phyloP scores from a whole-genome alignment of 2,113 vertebrate genomes.

The Opisthocomus hoazin region DNA sequence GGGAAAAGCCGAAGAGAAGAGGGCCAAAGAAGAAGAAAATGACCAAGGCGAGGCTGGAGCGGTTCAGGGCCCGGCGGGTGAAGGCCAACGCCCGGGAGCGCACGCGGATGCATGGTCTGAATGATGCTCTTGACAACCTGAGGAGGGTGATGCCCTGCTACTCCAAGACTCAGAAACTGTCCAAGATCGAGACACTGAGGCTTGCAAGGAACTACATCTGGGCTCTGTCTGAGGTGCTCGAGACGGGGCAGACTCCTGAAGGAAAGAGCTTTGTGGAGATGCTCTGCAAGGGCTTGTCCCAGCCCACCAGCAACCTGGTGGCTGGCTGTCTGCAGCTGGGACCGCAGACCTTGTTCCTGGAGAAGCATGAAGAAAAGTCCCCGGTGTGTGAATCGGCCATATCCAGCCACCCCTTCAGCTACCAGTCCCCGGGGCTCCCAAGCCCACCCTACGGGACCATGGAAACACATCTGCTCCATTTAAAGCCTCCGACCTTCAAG shows the following conservation, averaged over 20 bases:
- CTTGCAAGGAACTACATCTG: slow-evolving; percentile 96
- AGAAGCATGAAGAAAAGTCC: slow-evolving; percentile 84
- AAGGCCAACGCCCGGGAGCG: slow-evolving; percentile 95
- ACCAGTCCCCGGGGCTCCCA: slow-evolving; percentile 89
- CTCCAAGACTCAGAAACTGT: slow-evolving; percentile 96
- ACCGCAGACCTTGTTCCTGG: slow-evolving; percentile 72
- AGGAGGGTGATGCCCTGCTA: slow-evolving; percentile 96
- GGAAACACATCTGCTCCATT: slow-evolving; percentile 87
- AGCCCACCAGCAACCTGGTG: slow-evolving; percentile 96
- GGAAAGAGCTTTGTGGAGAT: slow-evolving; percentile 91
- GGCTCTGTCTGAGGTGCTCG: slow-evolving; percentile 94
- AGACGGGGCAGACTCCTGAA: slow-evolving; percentile 87
- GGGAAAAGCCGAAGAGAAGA: slow-evolving; percentile 85
- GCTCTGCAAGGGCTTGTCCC: slow-evolving; percentile 97
- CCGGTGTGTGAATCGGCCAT: slow-evolving; percentile 51
- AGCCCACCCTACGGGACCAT: slow-evolving; percentile 93
- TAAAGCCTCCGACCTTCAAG: slow-evolving; percentile 83
- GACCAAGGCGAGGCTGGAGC: slow-evolving; percentile 92
- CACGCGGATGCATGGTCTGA: slow-evolving; percentile 92
- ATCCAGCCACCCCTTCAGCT: slow-evolving; percentile 75
- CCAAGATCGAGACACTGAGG: slow-evolving; percentile 94
- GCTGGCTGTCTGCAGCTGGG: slow-evolving; percentile 92
- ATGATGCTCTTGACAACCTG: slow-evolving; percentile 91
- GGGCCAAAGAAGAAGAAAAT: slow-evolving; percentile 99
- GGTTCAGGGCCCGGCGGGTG: slow-evolving; percentile 85